These are phyloP conservation scores for Tupiocoris notatus DNA, from an alignment of 2,888 invertebrate species.

Conservation along the genomic window DNA sequence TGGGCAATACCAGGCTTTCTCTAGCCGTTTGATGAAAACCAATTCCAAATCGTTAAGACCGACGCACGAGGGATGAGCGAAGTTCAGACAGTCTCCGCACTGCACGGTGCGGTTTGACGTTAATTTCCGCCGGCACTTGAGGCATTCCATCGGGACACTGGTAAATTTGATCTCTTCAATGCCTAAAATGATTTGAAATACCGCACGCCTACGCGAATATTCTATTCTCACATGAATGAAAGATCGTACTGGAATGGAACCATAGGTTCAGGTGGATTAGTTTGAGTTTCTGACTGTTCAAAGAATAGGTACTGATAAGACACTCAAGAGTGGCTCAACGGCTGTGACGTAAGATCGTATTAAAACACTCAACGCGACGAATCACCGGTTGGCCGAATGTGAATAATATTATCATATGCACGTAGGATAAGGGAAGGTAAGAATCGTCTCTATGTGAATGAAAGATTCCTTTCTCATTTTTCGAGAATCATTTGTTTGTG, in stretches of 20 bases:
- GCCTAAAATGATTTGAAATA: too few relatives aligned
- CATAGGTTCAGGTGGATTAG: neutral
- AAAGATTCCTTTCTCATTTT: too few relatives aligned
- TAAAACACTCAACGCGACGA: neutral
- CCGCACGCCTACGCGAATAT: too few relatives aligned
- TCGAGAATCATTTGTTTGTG: too few relatives aligned
- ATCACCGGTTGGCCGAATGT: neutral
- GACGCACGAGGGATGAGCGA: slow-evolving; percentile 11
- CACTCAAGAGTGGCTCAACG: neutral
- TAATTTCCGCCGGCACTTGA: slow-evolving; percentile 4
- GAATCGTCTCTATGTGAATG: too few relatives aligned
- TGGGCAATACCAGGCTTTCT: slow-evolving; percentile 29
- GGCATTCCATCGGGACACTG: slow-evolving; percentile 20
- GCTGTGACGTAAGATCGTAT: neutral
- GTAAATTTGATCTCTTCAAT: too few relatives aligned
- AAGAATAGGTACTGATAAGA: neutral
- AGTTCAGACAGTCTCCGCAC: slow-evolving; percentile 16
- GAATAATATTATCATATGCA: neutral
- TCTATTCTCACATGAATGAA: too few relatives aligned
- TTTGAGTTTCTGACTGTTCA: neutral
- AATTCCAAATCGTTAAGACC: slow-evolving; percentile 13
- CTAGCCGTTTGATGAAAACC: slow-evolving; percentile 13
- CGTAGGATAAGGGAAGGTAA: too few relatives aligned
- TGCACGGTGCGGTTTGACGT: slow-evolving; percentile 13
- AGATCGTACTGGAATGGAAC: too few relatives aligned